Evolutionary conservation across 2,797 vertebrate genomes (phyloP).

Genomic region (Micromesistius poutassou): DNA sequence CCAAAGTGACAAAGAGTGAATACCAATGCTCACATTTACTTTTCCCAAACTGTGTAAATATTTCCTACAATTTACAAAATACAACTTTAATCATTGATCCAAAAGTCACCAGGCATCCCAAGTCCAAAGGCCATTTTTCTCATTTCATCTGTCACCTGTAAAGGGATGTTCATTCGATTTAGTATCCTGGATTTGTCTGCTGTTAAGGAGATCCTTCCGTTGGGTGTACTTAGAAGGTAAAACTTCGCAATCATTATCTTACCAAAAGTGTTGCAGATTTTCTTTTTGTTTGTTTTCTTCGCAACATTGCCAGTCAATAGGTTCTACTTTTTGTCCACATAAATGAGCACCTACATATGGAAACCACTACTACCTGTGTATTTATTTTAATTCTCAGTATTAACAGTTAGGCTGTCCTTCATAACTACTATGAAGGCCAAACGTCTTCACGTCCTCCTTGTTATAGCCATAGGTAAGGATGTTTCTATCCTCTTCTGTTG

Average conservation of each 20-base stretch:
- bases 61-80: slow-evolving; percentile 38
- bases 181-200: neutral
- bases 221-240: slow-evolving; percentile 42
- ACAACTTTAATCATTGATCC: slow-evolving; percentile 70
- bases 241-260: neutral
- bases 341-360: neutral
- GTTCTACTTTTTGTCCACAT: neutral
- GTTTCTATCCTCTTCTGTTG: neutral
- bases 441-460: slow-evolving; percentile 27
- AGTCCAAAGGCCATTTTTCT: slow-evolving; percentile 47
- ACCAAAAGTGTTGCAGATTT: neutral
- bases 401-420: slow-evolving; percentile 40
- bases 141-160: slow-evolving; percentile 31
- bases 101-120: slow-evolving; percentile 65
- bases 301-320: neutral
- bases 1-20: neutral
- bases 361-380: neutral
- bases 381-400: neutral
- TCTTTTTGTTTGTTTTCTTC: neutral
- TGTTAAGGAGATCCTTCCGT: neutral
- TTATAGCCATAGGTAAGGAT: slow-evolving; percentile 54
- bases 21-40: neutral
- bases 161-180: neutral
- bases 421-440: slow-evolving; percentile 20
- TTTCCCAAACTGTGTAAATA: neutral